Evolutionary conservation across 2,113 vertebrate species (phyloP), one percentile per base, ranked within the genome.

Genomic region (Sebastes schlegelii): DNA sequence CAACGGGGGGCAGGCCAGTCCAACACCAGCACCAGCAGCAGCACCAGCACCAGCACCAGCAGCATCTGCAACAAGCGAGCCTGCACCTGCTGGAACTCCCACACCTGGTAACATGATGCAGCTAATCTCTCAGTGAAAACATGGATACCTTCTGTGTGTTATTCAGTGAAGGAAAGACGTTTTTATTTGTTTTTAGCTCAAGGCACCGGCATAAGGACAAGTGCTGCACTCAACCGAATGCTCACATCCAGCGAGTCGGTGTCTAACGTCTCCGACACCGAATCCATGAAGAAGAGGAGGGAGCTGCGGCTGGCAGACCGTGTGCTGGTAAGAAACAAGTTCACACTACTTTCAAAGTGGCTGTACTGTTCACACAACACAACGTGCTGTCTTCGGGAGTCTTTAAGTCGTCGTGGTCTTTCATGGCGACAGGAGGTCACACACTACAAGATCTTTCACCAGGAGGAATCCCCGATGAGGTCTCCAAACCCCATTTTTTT

Each of bases 231-330:
- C 0, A 97, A 95, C 80, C 96, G 98, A 21, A 96, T 96, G 1
- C 95, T 95, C 86, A 95, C 96, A 1, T 93, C 96, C 79, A 99
- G 97, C 3, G 97, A 98, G 88, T 99, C 98, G 0, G 88, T 98
- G 85, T 98, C 98, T 4, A 99, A 99, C 87, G 96, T 99, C 2
- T 99, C 98, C 0, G 98, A 99, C 92, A 93, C 97, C 0, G 98
- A 98, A 2, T 99, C 98, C 0, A 52, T 96, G 11, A 99, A 99
- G 94, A 99, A 98, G 89, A 97, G 96, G 80, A 93, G 97, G 58
- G 98, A 99, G 92, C 96, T 99, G 80, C 98, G 97, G 93, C 96
- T 97, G 4, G 97, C 97, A 48, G 98, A 99, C 73, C 88, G 98
- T 1, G 98, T 99, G 52, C 88, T 99, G 97, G 98, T 99, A 90